Evolutionary conservation across 2,888 invertebrate genomes (phyloP).

Genomic region (Pheosia tremula): DNA sequence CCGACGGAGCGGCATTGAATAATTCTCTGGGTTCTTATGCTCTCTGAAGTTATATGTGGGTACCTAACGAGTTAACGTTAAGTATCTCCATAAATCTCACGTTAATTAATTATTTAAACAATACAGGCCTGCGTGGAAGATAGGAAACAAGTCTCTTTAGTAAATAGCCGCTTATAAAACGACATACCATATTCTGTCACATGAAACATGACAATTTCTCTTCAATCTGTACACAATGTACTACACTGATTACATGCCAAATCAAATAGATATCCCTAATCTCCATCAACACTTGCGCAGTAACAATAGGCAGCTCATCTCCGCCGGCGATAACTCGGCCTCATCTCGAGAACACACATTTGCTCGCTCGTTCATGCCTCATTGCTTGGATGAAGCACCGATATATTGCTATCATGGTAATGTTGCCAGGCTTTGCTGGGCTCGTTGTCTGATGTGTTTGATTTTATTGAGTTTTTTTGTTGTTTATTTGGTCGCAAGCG

Average conservation of each 20-base stretch:
- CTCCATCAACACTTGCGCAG: not conserved
- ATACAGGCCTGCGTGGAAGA: no score
- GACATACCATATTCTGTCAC: no score
- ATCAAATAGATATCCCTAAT: constrained; percentile 2
- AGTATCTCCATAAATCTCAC: no score
- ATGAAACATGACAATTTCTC: no score
- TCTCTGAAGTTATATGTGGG: no score
- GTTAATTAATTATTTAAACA: no score
- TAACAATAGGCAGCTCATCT: not conserved
- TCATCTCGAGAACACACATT: not conserved
- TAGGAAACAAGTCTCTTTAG: no score
- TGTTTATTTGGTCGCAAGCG: no score
- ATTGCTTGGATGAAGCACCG: not conserved
- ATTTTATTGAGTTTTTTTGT: not conserved
- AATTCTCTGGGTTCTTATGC: no score
- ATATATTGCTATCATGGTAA: not conserved
- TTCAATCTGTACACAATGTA: not conserved
- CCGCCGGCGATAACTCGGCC: not conserved
- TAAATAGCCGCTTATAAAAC: no score
- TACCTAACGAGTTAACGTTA: no score
- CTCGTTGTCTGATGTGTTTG: not conserved
- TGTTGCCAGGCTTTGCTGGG: not conserved
- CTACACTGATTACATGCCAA: not conserved
- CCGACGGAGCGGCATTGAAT: not conserved
- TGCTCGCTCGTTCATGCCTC: not conserved